Conservation (phyloP, 2,888 invertebrate genomes). For the Nemoura dubitans region DNA sequence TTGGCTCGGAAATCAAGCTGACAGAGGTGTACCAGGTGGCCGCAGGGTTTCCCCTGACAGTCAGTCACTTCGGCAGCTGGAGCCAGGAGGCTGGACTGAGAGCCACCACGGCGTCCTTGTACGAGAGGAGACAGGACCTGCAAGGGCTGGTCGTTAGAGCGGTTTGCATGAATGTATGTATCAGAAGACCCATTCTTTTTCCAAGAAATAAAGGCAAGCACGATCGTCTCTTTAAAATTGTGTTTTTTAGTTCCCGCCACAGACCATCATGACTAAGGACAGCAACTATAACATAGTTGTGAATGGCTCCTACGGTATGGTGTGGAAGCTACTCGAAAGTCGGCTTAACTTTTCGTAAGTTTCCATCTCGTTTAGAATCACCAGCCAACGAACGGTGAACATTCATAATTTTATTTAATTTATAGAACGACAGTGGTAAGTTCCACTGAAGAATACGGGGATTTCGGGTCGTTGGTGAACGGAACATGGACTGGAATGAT, state of each 20-base stretch:
- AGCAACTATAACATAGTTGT: neutral
- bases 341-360: slow-evolving; percentile 7
- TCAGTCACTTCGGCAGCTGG: neutral
- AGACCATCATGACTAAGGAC: neutral
- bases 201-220: too few species aligned
- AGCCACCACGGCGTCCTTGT: neutral
- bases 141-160: neutral
- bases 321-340: neutral
- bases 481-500: neutral
- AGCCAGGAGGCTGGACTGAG: neutral
- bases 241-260: neutral
- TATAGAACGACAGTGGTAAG: neutral
- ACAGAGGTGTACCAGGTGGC: slow-evolving; percentile 31
- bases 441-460: neutral
- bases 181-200: too few species aligned
- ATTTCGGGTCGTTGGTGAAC: neutral
- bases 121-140: slow-evolving; percentile 8
- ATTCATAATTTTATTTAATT: neutral
- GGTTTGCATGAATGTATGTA: neutral
- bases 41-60: neutral
- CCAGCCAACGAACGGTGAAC: too few species aligned
- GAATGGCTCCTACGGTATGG: neutral
- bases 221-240: neutral
- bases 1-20: neutral
- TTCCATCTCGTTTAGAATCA: neutral